Evolutionary conservation across 2,888 invertebrate species (phyloP).

Genomic region (Erannis defoliaria): DNA sequence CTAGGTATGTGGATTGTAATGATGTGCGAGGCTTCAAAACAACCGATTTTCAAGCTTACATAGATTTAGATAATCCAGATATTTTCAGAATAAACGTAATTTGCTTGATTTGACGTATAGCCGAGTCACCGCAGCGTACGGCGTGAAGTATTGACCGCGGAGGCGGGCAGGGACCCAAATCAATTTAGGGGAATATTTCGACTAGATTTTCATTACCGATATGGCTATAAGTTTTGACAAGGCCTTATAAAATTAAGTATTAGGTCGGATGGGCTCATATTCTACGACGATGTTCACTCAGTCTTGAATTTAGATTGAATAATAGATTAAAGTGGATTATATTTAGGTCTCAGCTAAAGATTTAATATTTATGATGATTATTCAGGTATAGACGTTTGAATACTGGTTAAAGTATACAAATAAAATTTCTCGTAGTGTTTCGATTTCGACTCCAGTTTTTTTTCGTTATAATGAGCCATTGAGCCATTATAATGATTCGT

Average conservation of each 20-base stretch:
- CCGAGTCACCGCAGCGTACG: conserved; percentile 10
- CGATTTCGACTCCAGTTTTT: no score
- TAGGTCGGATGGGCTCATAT: conserved; percentile 4
- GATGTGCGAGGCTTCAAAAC: neutral
- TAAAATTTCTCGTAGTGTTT: neutral
- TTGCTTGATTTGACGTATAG: conserved; percentile 4
- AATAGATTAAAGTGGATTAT: neutral
- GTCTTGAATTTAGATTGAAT: conserved; percentile 6
- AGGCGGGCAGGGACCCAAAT: conserved; percentile 19
- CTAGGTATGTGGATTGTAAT: neutral
- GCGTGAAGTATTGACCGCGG: conserved; percentile 18
- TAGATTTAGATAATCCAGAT: neutral
- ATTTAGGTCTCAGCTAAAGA: neutral
- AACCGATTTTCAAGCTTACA: neutral
- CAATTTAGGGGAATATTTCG: conserved; percentile 25
- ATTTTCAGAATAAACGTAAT: conserved; percentile 2
- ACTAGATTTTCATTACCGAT: conserved; percentile 33
- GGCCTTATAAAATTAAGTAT: conserved; percentile 26
- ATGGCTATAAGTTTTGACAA: conserved; percentile 28
- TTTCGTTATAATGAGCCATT: no score
- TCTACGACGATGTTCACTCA: conserved; percentile 6
- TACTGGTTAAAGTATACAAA: neutral
- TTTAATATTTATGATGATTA: no score
- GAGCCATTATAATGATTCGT: no score
- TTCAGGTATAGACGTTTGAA: no score